Conservation (phyloP, 1,140 invertebrate genomes). For the Tetragonula clypearis region DNA sequence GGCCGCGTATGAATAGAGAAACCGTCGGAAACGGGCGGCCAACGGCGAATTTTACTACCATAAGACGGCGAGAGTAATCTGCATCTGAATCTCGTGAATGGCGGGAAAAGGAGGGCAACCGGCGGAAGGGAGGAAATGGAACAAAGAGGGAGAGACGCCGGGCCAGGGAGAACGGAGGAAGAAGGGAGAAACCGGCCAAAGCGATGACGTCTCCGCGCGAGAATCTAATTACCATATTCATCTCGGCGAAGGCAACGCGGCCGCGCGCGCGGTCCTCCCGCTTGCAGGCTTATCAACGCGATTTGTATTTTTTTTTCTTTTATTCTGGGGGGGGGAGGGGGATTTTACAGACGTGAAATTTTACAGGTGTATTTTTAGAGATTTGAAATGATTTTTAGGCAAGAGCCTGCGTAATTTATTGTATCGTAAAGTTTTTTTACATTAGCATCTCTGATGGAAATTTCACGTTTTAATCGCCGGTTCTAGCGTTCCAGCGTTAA, state of each 20-base stretch:
- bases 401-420: neutral
- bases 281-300: conserved; percentile 30
- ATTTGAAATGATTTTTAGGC: too few species aligned
- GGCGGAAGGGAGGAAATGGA: conserved; percentile 18
- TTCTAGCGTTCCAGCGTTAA: too few species aligned
- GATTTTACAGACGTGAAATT: too few species aligned
- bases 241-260: conserved; percentile 40
- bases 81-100: conserved; percentile 26
- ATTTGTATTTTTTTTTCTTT: too few species aligned
- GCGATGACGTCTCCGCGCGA: conserved; percentile 64
- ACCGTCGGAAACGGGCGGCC: conserved; percentile 28
- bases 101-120: conserved; percentile 10
- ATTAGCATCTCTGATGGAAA: too few species aligned
- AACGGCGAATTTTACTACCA: conserved; percentile 58
- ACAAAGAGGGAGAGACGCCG: conserved; percentile 8
- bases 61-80: conserved; percentile 34
- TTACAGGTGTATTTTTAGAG: too few species aligned
- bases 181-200: conserved; percentile 53
- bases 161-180: conserved; percentile 8
- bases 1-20: conserved; percentile 58
- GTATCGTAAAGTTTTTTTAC: too few species aligned
- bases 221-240: conserved; percentile 72
- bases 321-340: accelerated
- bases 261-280: conserved; percentile 25
- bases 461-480: too few species aligned